These are phyloP conservation scores for Oreochromis mossambicus DNA, from an alignment of 2,797 vertebrate species.

Conservation along the genomic window DNA sequence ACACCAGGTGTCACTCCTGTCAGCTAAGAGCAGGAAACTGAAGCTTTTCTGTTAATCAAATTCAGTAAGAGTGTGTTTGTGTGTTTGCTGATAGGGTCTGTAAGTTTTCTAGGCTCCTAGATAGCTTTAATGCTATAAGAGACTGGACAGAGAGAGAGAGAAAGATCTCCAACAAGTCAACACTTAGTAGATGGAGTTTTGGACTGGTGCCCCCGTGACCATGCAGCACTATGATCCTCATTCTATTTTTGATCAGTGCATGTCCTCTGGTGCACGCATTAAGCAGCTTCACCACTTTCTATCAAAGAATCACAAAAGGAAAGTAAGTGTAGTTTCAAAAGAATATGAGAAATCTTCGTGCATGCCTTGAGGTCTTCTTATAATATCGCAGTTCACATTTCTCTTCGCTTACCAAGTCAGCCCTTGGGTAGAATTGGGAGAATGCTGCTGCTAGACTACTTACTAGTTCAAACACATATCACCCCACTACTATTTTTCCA, in stretches of 20 bases:
- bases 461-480: neutral
- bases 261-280: neutral
- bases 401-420: neutral
- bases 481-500: neutral
- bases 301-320: neutral
- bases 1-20: neutral
- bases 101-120: fast-evolving
- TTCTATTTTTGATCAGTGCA: neutral
- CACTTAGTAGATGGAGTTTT: neutral
- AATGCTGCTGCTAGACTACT: neutral
- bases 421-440: neutral
- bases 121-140: neutral
- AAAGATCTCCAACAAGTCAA: neutral
- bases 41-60: neutral
- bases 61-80: neutral
- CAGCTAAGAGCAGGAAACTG: neutral
- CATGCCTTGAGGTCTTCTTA: neutral
- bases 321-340: neutral
- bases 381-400: neutral
- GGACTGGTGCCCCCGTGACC: neutral
- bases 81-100: neutral
- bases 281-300: neutral
- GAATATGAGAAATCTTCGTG: neutral
- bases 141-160: neutral
- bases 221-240: too few species aligned